A percentile compares a stretch with the other conserved stretches of the same genome.
Evolutionary conservation across 2,797 vertebrate genomes (phyloP).

Genomic region (Nasua narica): DNA sequence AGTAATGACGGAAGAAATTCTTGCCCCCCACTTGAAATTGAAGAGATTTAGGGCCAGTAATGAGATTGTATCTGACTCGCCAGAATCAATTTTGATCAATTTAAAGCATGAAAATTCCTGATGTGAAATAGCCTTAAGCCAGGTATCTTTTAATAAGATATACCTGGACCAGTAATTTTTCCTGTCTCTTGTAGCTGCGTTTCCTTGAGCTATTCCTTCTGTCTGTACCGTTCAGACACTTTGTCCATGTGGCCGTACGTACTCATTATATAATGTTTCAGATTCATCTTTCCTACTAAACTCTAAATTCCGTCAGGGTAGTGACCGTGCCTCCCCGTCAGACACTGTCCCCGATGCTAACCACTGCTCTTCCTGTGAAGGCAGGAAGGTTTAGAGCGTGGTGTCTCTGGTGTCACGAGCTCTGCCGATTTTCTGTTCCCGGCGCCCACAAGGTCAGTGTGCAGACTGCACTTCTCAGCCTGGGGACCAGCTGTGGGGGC

Average conservation of each 20-base stretch:
- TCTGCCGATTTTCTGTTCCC: neutral
- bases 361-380: neutral
- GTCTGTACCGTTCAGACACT: neutral
- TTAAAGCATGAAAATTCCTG: constrained; percentile 38
- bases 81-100: constrained; percentile 7
- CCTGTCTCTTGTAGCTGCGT: neutral
- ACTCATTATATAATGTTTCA: neutral
- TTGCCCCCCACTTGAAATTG: neutral
- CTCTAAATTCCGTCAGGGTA: neutral
- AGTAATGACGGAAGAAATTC: neutral
- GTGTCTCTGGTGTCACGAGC: neutral
- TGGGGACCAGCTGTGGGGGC: neutral
- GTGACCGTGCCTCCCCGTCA: neutral
- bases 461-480: neutral
- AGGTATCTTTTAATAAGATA: constrained; percentile 33
- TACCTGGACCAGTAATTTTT: neutral
- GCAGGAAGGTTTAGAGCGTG: neutral
- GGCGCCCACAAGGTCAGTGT: neutral
- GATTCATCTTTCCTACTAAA: neutral
- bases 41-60: neutral
- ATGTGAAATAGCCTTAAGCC: neutral
- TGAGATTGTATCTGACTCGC: neutral
- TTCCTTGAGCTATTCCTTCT: neutral
- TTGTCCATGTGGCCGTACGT: neutral
- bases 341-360: neutral